Base-by-base conservation (phyloP, 2,113 vertebrate species). In the Centropus unirufus region DNA sequence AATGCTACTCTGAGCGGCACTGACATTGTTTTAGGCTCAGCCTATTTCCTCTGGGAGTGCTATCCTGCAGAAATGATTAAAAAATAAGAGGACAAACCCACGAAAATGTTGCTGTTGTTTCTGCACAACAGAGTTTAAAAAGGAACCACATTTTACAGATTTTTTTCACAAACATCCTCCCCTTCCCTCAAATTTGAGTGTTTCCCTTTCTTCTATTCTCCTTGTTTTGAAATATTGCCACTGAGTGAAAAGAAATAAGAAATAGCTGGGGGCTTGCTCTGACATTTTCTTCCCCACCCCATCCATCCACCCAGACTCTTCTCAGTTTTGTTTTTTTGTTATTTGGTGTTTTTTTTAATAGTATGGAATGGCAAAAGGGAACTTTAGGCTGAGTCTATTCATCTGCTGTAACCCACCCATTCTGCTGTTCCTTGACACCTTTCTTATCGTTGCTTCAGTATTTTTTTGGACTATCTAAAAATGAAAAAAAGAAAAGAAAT, bases 211-310 rank as follows among this genome's bases (percentile, higher is more conserved):
- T 94, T 92, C 89, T 90, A 51, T 83, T 89, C 77, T 91, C 89
- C 66, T 18, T 70, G 24, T 92, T 83, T 80, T 95, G 82, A 92
- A 75, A 76, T 78, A 83, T 74, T 96, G 63, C 91, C 79, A 88
- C 59, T 36, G 61, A 92, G 63, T 70, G 78, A 95, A 96, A 85
- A 61, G 49, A 95, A 97, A 95, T 63, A 68, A 94, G 85, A 91
- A 97, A 95, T 90, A 97, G 93, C 94, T 88, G 92, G 83, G 77
- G 95, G 95, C 93, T 93, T 96, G 61, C 88, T 93, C 85, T 96
- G 95, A 96, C 94, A 96, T 96, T 97, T 95, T 94, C 75, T 63
- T 95, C 91, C 36, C 78, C 92, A 73, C 82, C 93, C 84, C 51
- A 82, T 92, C 72, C 76, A 47, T 91, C 67, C 85, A 92, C 77